These are phyloP conservation scores for Drosophila insularis DNA, from an alignment of 1,140 invertebrate genomes.

Conservation along the genomic window DNA sequence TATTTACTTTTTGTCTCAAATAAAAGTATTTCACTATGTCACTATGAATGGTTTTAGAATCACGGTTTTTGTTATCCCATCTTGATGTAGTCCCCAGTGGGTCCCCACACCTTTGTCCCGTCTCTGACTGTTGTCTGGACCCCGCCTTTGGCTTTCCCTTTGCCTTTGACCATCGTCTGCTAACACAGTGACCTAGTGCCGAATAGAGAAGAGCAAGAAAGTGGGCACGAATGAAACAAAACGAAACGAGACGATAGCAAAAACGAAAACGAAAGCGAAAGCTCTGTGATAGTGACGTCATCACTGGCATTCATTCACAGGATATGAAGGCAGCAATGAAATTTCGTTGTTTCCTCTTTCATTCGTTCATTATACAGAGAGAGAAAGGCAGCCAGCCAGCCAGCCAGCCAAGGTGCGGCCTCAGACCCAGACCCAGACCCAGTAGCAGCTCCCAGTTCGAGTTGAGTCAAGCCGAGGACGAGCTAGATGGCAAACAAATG, in stretches of 20 bases:
- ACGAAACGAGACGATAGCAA: too few species aligned
- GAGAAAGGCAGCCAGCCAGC: too few species aligned
- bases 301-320: slow-evolving; percentile 82
- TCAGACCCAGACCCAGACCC: slow-evolving; percentile 9
- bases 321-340: slow-evolving; percentile 50
- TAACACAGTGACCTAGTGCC: slow-evolving; percentile 82
- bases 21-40: too few species aligned
- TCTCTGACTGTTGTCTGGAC: background rate
- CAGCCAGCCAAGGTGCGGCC: slow-evolving; percentile 33
- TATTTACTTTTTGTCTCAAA: too few species aligned
- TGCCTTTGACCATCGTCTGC: slow-evolving; percentile 34
- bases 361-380: background rate
- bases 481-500: slow-evolving; percentile 25
- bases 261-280: slow-evolving; percentile 47
- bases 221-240: background rate
- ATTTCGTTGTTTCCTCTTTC: slow-evolving; percentile 8
- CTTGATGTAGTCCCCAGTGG: background rate
- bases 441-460: background rate
- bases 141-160: background rate
- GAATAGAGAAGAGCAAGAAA: slow-evolving; percentile 31
- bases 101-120: slow-evolving; percentile 17
- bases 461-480: background rate
- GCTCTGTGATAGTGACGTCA: slow-evolving; percentile 66
- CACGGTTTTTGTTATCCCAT: background rate
- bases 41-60: background rate